Evolutionary conservation across 1,140 invertebrate genomes (phyloP), one percentile per base, ranked within the genome.

Genomic region (Dendroctonus valens): DNA sequence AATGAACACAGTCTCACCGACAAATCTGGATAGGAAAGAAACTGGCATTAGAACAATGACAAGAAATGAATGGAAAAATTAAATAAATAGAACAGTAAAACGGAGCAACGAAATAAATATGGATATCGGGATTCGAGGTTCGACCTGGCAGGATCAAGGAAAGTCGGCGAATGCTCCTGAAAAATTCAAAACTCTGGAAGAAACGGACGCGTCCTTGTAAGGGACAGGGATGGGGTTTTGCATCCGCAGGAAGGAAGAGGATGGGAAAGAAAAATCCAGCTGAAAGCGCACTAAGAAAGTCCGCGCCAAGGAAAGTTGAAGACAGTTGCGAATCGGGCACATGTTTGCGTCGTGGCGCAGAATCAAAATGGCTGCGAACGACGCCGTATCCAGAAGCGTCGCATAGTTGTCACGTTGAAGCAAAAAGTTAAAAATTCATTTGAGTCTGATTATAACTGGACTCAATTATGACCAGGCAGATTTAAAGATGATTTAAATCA

Each of bases 161-260:
- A 63, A 63, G 66, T 63, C 66, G 66, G 66, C 59, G 60, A 68
- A 68, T 68, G 66, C 52, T 46, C 58, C 40, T 42, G 53, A 63
- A 68, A 68, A 62, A 58, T 68, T 54, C 26, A 38, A 58, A 64
- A 65, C 46, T 65, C 54, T 37, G 41, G 6, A 65, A 65, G 62
- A 57, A 52, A 52, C 7, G 55, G n/a, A 26, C n/a, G 11, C 8
- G 50, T 41, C 55, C 26, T 50, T 50, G 46, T 41, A 48, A 11
- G 8, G 39, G 59, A 61, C 59, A 52, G 51, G 48, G 59, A 61
- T 37, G 5, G 37, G 38, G 37, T 9, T 12, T 9, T 9, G 42
- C 42, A 8, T 9, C 42, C 8, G 42, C n/a, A 12, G 8, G 38
- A 14, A n/a, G 40, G 46, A 52, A 48, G 9, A 12, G 39, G 59